A percentile compares a stretch with the other conserved stretches of the same genome.
Evolutionary conservation across 2,888 invertebrate species (phyloP).

Genomic region (Muscina levida): DNA sequence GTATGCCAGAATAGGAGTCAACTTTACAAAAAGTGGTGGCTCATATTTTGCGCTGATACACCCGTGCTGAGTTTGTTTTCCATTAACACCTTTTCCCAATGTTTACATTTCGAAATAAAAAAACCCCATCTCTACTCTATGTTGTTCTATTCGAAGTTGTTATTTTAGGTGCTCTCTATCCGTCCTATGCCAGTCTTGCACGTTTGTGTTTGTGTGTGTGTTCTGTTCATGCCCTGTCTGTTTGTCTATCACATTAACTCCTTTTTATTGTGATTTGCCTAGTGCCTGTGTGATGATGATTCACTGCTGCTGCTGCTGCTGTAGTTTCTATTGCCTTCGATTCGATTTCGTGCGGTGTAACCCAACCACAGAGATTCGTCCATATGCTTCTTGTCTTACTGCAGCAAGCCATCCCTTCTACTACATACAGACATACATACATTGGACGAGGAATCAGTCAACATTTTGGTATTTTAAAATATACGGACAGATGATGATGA

Average conservation of each 20-base stretch:
- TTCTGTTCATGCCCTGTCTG: conserved; percentile 45
- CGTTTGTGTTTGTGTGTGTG: too few species aligned
- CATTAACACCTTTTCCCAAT: conserved; percentile 65
- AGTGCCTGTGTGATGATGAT: background rate
- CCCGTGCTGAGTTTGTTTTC: conserved; percentile 54
- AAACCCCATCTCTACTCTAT: conserved; percentile 26
- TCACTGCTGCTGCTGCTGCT: background rate
- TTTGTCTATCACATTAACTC: conserved; percentile 68
- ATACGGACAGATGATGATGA: conserved; percentile 1
- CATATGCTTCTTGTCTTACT: conserved; percentile 28
- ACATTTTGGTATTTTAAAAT: background rate
- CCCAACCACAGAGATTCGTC: background rate
- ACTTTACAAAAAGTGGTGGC: too few species aligned
- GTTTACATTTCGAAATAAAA: conserved; percentile 56
- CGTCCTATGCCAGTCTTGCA: conserved; percentile 57
- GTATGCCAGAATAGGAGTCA: too few species aligned
- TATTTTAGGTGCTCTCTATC: conserved; percentile 55
- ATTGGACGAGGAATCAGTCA: too few species aligned
- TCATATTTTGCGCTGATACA: too few species aligned
- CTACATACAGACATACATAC: too few species aligned
- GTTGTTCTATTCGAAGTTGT: conserved; percentile 50
- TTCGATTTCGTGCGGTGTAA: conserved; percentile 5
- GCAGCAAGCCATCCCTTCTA: background rate
- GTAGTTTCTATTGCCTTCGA: conserved; percentile 21
- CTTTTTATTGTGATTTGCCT: conserved; percentile 31